Evolutionary conservation across 2,888 invertebrate genomes (phyloP), one percentile per base, ranked within the genome.

Genomic region (Microplitis manilae): DNA sequence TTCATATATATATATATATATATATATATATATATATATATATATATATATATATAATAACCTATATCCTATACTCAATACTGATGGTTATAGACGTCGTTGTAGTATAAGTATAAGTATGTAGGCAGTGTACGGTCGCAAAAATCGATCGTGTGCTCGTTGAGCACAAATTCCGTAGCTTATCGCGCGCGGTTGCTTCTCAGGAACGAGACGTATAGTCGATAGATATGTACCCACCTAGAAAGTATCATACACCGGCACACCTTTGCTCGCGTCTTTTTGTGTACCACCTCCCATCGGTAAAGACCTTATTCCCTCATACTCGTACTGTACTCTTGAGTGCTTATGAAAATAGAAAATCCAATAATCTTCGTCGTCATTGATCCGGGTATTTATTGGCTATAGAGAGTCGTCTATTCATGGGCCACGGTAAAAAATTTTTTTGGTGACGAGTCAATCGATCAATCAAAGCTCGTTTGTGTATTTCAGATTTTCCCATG

Each of bases 391-490:
- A 77, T 76, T 74, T 72, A 77, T 80, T 75, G 41, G 77, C 74
- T 67, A 71, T 71, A 68, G 30, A 72, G 64, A 72, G 64, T 72
- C 65, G 30, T 62, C 13, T 72, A 69, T 78, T 76, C 73, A 67
- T 50, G 17, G 60, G 40, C 61, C 39, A 5, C 67, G 71, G 71
- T 76, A 72, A 72, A 76, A 73, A 40, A 30, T 30, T 30, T 30
- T 76, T 76, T 72, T 20, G 67, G 59, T 76, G 76, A 71, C 71
- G 61, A 76, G 60, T 72, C 72, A 68, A 77, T 75, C 80, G 79
- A 83, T 83, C 81, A 80, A 81, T 81, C 79, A 81, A 15, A 71
- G 30, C 59, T 68, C 15, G 72, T 68, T 65, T 59, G 61, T 71
- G 5, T 67, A 39, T 68, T 13, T 68, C 70, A 71, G 76, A 74